These are phyloP conservation scores for Apis dorsata DNA, from an alignment of 1,140 invertebrate genomes.

Conservation along the genomic window DNA sequence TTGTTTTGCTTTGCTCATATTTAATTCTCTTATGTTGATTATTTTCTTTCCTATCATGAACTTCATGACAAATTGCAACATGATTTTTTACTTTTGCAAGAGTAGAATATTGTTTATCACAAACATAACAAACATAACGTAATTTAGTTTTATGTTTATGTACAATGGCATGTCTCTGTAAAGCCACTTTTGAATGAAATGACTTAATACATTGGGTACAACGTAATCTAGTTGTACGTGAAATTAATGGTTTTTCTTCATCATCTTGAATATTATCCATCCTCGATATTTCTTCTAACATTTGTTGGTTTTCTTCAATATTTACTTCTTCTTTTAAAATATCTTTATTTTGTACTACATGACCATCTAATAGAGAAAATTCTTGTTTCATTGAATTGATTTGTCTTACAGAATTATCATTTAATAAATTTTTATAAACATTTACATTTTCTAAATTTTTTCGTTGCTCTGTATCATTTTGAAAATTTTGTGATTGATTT, in stretches of 20 bases:
- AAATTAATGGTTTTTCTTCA: constrained; percentile 71
- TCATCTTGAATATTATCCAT: constrained; percentile 59
- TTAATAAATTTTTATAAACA: constrained; percentile 36
- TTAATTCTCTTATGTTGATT: constrained; percentile 42
- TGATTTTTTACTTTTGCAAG: constrained; percentile 68
- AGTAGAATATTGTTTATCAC: constrained; percentile 69
- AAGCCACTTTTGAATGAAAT: constrained; percentile 61
- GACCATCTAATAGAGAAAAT: constrained; percentile 12
- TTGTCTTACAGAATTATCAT: constrained; percentile 8
- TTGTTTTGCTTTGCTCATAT: constrained; percentile 32
- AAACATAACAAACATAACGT: constrained; percentile 72
- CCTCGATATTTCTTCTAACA: constrained; percentile 13
- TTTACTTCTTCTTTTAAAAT: constrained; percentile 18
- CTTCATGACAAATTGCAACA: constrained; percentile 54
- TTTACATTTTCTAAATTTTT: constrained; percentile 29
- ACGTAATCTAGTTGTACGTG: constrained; percentile 65
- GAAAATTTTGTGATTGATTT: constrained; percentile 2
- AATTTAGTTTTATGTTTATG: constrained; percentile 67
- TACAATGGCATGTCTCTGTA: constrained; percentile 67
- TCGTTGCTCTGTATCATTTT: not conserved
- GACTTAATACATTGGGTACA: constrained; percentile 70
- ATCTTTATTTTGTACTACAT: constrained; percentile 4
- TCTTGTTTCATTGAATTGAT: constrained; percentile 29
- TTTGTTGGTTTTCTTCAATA: constrained; percentile 2
- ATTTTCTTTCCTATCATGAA: constrained; percentile 37